Base-by-base conservation (phyloP, 2,888 invertebrate species). In the Synergus laeviventris region DNA sequence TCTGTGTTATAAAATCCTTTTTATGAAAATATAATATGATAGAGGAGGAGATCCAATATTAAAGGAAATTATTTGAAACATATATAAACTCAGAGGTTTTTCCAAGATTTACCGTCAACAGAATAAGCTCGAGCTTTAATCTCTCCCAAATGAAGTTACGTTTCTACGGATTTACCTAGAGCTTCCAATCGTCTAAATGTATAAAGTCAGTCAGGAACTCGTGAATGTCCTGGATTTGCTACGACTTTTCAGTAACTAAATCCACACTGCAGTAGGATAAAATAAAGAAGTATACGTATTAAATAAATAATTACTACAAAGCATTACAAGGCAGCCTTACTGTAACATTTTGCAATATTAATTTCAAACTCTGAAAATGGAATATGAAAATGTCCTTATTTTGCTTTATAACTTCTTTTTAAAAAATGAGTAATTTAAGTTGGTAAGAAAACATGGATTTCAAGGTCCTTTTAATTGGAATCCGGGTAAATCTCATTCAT, bases 121-220 rank as follows among this genome's bases (percentile, higher is more conserved):
- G 9, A 66, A 62, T 62, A 14, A 24, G n/a, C 61, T 61, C 38
- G 61, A 61, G 61, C 61, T 39, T 64, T 42, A 38, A 64, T 24
- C 64, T 38, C 21, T 42, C 45, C 49, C n/a, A 66, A 66, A 66
- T 66, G 24, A 24, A 64, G 64, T 64, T 64, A 64, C 42, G 42
- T 64, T 36, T 11, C 21, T 8, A 64, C 42, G 24, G 64, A 64
- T 42, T 24, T 64, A 42, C 42, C 39, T 42, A 42, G 21, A 42
- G 18, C 39, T 64, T 64, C 8, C 39, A 64, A 64, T 24, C n/a
- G 18, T 42, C 64, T 64, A 21, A 64, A 64, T 21, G 21, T 24
- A 42, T 39, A 64, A 64, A 21, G 39, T 21, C 64, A 42, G 64
- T 14, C 64, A 42, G 42, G 7, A 66, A 45, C n/a, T 66, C 42